phyloP scores from a whole-genome alignment of 2,113 vertebrate genomes.

The Panthera tigris region DNA sequence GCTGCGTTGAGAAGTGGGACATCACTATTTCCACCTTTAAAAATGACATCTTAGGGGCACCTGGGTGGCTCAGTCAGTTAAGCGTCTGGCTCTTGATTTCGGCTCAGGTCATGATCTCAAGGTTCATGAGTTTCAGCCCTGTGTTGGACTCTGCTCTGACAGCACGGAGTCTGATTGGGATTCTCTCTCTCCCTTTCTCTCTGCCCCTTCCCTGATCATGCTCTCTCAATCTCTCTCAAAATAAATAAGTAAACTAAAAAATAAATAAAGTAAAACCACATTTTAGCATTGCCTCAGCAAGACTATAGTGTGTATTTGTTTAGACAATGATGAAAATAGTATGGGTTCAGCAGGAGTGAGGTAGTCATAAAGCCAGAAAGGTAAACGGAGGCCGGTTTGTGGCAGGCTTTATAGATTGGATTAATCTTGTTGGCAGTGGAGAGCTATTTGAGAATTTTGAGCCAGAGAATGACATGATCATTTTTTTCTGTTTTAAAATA shows the following conservation, averaged over 20 bases:
- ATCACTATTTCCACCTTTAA: not conserved
- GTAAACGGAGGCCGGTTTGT: not conserved
- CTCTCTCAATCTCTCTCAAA: too few species aligned
- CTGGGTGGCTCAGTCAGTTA: too few species aligned
- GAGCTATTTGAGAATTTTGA: not conserved
- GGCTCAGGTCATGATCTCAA: too few species aligned
- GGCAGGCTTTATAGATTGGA: not conserved
- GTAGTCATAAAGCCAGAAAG: not conserved
- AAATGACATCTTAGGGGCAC: not conserved
- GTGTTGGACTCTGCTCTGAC: too few species aligned
- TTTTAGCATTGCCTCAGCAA: not conserved
- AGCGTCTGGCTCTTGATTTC: too few species aligned
- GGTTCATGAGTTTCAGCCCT: too few species aligned
- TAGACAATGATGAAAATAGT: not conserved
- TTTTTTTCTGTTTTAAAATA: conserved; percentile 16
- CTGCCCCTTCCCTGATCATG: too few species aligned
- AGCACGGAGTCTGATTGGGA: too few species aligned
- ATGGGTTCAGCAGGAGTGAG: not conserved
- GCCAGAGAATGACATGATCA: not conserved
- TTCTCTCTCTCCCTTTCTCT: too few species aligned
- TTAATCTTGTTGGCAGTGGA: not conserved
- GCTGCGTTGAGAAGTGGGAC: not conserved
- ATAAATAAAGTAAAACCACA: not conserved
- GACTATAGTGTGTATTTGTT: not conserved
- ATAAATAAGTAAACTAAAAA: too few species aligned